These are phyloP conservation scores for Ornithoptera priamus DNA, from an alignment of 2,888 invertebrate genomes.

Conservation along the genomic window DNA sequence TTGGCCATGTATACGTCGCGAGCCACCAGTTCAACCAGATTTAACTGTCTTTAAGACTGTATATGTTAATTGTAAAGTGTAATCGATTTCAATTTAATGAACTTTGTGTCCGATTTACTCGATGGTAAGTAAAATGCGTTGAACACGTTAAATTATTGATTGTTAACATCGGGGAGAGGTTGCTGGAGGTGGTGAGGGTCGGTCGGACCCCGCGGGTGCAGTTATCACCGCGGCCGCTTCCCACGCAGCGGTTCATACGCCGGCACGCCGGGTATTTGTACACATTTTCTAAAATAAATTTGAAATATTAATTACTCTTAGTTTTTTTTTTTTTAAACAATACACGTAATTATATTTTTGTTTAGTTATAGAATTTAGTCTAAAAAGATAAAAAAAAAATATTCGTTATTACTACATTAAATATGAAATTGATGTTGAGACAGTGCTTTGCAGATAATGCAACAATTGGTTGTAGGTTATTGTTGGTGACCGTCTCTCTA, in stretches of 20 bases:
- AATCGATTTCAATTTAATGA: constrained; percentile 33
- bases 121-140: constrained; percentile 11
- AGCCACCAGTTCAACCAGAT: constrained; percentile 36
- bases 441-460: no score
- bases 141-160: constrained; percentile 29
- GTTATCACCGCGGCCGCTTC: background rate
- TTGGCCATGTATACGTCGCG: constrained; percentile 5
- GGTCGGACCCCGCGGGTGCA: background rate
- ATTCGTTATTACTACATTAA: no score
- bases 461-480: no score
- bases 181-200: constrained; percentile 21
- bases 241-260: constrained; percentile 51
- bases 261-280: constrained; percentile 70
- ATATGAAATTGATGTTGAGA: no score
- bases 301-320: constrained; percentile 1
- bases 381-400: no score
- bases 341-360: no score
- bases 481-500: no score
- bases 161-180: constrained; percentile 31
- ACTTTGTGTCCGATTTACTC: constrained; percentile 23
- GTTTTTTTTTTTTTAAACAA: background rate
- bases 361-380: no score
- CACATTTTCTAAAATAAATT: constrained; percentile 70
- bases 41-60: constrained; percentile 58
- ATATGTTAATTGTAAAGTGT: constrained; percentile 43